Evolutionary conservation across 2,888 invertebrate species (phyloP).

Genomic region (Idaea aversata): DNA sequence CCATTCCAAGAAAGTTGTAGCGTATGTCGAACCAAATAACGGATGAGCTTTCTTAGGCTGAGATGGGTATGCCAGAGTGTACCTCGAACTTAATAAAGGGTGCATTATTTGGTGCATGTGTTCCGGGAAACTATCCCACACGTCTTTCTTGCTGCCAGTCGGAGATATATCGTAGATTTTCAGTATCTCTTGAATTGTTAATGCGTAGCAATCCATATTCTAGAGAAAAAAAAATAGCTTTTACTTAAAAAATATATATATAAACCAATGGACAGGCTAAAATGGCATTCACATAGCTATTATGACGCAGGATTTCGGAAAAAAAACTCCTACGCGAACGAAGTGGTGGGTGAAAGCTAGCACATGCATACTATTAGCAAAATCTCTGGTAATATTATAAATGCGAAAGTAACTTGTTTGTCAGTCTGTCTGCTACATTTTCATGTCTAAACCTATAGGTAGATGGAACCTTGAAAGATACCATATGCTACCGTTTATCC

Average conservation of each 20-base stretch:
- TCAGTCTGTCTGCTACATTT: too few relatives aligned
- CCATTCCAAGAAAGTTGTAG: constrained; percentile 87
- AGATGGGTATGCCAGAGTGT: constrained; percentile 68
- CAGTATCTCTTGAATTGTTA: constrained; percentile 90
- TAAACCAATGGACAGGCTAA: too few relatives aligned
- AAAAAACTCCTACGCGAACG: too few relatives aligned
- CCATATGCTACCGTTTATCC: too few relatives aligned
- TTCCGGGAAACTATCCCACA: constrained; percentile 86
- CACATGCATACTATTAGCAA: too few relatives aligned
- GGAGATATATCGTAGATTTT: constrained; percentile 86
- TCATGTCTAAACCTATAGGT: too few relatives aligned
- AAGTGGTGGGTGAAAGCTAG: too few relatives aligned
- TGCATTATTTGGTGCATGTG: constrained; percentile 88
- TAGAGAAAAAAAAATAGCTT: constrained; percentile 36
- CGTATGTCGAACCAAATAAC: constrained; percentile 83
- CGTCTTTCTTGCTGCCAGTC: constrained; percentile 78
- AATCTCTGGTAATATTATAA: background rate
- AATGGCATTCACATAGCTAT: too few relatives aligned
- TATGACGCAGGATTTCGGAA: too few relatives aligned
- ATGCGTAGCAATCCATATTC: constrained; percentile 88
- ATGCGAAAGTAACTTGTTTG: too few relatives aligned
- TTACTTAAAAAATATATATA: background rate
- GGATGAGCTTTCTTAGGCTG: constrained; percentile 79
- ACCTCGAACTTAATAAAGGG: constrained; percentile 86
- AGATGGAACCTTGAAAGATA: too few relatives aligned